Evolutionary conservation across 1,140 invertebrate genomes (phyloP), one percentile per base, ranked within the genome.

Genomic region (Eumeta japonica): DNA sequence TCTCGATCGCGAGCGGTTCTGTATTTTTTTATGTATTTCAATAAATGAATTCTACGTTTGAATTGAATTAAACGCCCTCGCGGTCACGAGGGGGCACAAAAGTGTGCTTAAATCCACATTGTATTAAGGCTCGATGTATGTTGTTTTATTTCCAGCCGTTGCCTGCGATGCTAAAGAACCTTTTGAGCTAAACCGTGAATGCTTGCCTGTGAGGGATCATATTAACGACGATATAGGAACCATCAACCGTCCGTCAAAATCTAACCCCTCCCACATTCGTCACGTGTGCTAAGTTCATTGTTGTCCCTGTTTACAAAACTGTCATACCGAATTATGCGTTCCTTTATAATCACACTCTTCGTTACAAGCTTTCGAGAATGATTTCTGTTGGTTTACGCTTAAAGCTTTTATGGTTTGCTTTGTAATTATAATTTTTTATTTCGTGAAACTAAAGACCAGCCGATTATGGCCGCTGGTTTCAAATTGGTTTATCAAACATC

Each of bases 61-160:
- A n/a, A n/a, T n/a, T n/a, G n/a, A n/a, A n/a, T n/a, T n/a, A n/a
- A n/a, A n/a, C n/a, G n/a, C n/a, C n/a, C n/a, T n/a, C n/a, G n/a
- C n/a, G n/a, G n/a, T n/a, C n/a, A n/a, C n/a, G n/a, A n/a, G n/a
- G n/a, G n/a, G n/a, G n/a, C n/a, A n/a, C n/a, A n/a, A n/a, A n/a
- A n/a, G n/a, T n/a, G n/a, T 30, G 27, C 28, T 29, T 16, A 38
- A 18, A 28, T 40, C 30, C 58, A 60, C 56, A 59, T 56, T 62
- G 62, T 70, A 68, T 57, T 67, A 68, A 71, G 68, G 66, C 66
- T 67, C 66, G 68, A 71, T 73, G 62, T 73, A 68, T 73, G 68
- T 73, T 73, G 65, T 73, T 75, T 74, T 75, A 67, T 73, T 76
- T 76, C 66, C 74, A 76, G 74, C 70, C 57, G 62, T 68, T 66